A percentile compares a stretch with the other conserved stretches of the same genome.
Evolutionary conservation across 2,797 vertebrate genomes (phyloP).

Genomic region (Alosa sapidissima): DNA sequence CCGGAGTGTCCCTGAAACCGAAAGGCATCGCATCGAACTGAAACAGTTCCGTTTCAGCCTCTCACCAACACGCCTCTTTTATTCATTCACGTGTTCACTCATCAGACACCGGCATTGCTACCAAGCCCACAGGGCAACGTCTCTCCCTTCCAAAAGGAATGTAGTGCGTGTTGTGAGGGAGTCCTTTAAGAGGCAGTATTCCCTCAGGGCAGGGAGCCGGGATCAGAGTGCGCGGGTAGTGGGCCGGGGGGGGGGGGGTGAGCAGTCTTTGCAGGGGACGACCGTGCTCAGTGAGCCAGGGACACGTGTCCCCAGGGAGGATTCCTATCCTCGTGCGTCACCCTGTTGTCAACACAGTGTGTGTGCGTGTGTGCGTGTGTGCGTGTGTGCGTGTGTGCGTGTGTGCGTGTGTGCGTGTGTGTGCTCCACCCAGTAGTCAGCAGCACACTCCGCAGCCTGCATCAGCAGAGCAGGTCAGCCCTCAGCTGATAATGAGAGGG

Average conservation of each 20-base stretch:
- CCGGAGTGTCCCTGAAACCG: neutral
- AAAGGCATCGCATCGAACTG: neutral
- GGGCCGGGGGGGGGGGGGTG: neutral
- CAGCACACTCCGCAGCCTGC: conserved; percentile 37
- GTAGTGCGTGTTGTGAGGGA: conserved; percentile 1
- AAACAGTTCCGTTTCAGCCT: neutral
- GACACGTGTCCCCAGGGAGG: conserved; percentile 44
- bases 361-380: conserved; percentile 29
- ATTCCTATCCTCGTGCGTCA: conserved; percentile 54
- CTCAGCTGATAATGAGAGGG: conserved; percentile 36
- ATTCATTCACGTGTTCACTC: neutral
- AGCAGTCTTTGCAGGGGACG: conserved; percentile 4
- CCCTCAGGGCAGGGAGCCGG: conserved; percentile 12
- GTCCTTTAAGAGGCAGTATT: neutral
- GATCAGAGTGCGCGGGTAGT: neutral
- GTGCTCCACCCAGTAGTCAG: conserved; percentile 39
- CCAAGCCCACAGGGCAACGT: neutral
- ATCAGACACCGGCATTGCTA: neutral
- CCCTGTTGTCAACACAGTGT: conserved; percentile 50
- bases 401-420: neutral
- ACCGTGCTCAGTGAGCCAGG: conserved; percentile 30
- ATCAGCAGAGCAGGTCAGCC: conserved; percentile 20
- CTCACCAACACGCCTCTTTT: neutral
- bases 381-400: neutral
- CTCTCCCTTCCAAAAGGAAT: neutral